These are phyloP conservation scores for Neoitamus cyanurus DNA, from an alignment of 2,888 invertebrate species.

Conservation along the genomic window DNA sequence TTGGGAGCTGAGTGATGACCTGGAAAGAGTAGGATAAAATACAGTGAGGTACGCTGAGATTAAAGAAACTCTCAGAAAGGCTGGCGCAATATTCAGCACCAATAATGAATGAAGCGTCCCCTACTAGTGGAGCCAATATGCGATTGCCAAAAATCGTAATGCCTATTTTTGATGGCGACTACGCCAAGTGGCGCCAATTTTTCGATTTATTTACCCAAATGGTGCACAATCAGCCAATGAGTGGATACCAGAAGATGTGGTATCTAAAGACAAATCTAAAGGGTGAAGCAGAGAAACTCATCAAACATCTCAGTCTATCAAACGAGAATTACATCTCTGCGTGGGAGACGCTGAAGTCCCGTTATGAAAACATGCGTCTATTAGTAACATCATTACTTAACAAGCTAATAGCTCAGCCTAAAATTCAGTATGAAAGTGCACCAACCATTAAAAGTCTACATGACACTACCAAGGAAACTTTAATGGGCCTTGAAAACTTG, in stretches of 20 bases:
- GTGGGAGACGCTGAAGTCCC: not conserved
- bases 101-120: not conserved
- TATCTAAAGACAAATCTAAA: not conserved
- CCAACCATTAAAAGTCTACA: not conserved
- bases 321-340: not conserved
- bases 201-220: not conserved
- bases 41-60: not conserved
- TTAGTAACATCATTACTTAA: not conserved
- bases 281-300: not conserved
- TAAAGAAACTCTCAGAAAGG: not conserved
- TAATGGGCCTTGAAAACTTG: not conserved
- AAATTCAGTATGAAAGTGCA: not conserved
- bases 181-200: not conserved
- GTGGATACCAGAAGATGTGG: not conserved
- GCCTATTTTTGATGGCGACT: not conserved
- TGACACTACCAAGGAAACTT: not conserved
- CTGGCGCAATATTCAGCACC: not conserved
- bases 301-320: not conserved
- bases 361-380: not conserved
- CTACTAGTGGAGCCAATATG: not conserved
- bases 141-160: not conserved
- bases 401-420: not conserved
- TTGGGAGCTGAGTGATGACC: not conserved
- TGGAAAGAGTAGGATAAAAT: not conserved
- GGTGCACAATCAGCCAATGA: conserved; percentile 12